Evolutionary conservation across 2,113 vertebrate genomes (phyloP), one percentile per base, ranked within the genome.

Genomic region (Natator depressus): DNA sequence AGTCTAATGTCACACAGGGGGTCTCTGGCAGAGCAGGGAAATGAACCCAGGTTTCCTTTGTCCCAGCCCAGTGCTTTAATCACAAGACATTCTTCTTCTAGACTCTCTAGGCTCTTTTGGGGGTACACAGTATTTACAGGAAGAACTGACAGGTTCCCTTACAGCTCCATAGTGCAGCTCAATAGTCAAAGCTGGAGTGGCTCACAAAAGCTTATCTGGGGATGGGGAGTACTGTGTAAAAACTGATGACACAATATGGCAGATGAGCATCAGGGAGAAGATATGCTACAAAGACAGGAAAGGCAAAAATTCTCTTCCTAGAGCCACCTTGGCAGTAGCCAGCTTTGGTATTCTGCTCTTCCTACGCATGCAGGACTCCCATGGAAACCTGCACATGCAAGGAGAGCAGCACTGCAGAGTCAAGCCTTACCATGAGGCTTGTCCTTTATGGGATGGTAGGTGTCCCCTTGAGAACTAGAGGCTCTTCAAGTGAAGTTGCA

Each of bases 331-430:
- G 0, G 83, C 47, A 51, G 47, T 19, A 29, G 5, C 12, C 57
- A 75, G 53, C 80, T 38, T 72, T 62, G n/a, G 27, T 16, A 9
- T 78, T 46, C 46, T 1, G 5, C 51, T 31, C 29, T 38, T 47
- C 81, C 35, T 17, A 38, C 5, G 7, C 0, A 1, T 88, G 69
- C 0, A 0, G 12, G n/a, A 87, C 16, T 35, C 35, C 35, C 31
- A 19, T 13, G 8, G 62, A 19, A 81, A 80, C 3, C 3, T 17
- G 79, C 4, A 47, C 80, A 17, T 10, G 5, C 4, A 79, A 51
- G 3, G 79, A 0, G 1, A 7, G 16, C 53, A 69, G 25, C 69
- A 10, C 38, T 3, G 0, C 0, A 0, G 47, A 42, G n/a, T 47
- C 3, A 81, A 1, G 65, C 65, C 65, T 72, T 72, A 38, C 9